phyloP scores from a whole-genome alignment of 2,888 invertebrate species.

The Gerris lacustris region DNA sequence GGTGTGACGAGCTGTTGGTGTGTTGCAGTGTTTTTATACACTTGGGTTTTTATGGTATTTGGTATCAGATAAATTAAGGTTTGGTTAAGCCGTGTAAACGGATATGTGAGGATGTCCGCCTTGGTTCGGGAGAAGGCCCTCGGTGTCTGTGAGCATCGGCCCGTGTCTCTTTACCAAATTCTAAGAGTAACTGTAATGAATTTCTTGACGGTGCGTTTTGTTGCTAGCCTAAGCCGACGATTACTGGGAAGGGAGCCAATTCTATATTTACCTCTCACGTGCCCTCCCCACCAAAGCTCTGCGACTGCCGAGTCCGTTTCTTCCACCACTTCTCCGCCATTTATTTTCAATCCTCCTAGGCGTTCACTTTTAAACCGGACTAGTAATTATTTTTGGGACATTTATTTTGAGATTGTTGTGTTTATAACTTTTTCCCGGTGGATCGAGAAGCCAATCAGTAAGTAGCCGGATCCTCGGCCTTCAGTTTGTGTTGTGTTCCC shows the following conservation, averaged over 20 bases:
- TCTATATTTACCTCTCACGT: background rate
- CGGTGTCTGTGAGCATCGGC: no score
- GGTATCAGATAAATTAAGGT: no score
- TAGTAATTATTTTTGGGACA: slow-evolving; percentile 31
- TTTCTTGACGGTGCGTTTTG: no score
- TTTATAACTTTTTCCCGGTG: slow-evolving; percentile 29
- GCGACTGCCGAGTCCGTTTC: background rate
- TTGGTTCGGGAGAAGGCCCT: no score
- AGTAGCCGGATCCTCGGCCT: slow-evolving; percentile 22
- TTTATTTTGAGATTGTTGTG: slow-evolving; percentile 32
- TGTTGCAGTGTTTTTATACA: no score
- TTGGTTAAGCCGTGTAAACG: no score
- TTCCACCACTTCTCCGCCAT: slow-evolving; percentile 30
- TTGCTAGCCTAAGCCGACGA: background rate
- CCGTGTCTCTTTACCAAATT: no score
- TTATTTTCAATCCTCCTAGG: slow-evolving; percentile 36
- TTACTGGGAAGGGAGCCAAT: background rate
- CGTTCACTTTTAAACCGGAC: slow-evolving; percentile 40
- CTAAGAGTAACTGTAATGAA: no score
- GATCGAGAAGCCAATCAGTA: slow-evolving; percentile 28
- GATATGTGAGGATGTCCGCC: no score
- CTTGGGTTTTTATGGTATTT: no score
- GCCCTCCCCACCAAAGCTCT: background rate
- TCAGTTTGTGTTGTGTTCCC: background rate
- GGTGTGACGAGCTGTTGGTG: no score